Percentiles rank a stretch among this genome's conserved stretches.
phyloP scores from a whole-genome alignment of 2,113 vertebrate genomes.

The Rhabdornis inornatus region DNA sequence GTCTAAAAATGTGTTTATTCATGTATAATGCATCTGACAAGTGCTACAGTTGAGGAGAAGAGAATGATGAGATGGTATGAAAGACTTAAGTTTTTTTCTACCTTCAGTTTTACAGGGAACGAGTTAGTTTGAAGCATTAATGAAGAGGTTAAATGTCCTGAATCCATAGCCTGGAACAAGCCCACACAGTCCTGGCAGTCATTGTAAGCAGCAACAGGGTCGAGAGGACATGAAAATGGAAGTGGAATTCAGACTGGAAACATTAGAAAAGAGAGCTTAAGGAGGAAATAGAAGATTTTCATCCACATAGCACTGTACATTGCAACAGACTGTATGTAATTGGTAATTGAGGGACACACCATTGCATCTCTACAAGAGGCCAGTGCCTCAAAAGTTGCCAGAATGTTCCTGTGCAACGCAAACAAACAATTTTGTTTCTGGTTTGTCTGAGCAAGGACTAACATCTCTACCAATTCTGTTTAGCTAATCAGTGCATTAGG shows the following conservation, averaged over 20 bases:
- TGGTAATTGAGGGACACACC: not conserved
- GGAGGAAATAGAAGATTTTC: not conserved
- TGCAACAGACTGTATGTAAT: not conserved
- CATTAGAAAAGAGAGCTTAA: not conserved
- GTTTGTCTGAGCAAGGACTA: not conserved
- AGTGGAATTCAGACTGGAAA: not conserved
- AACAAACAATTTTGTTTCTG: not conserved
- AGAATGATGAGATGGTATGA: slow-evolving; percentile 50
- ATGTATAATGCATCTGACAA: slow-evolving; percentile 63
- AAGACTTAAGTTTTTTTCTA: not conserved
- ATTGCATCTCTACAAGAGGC: not conserved
- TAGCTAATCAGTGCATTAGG: not conserved
- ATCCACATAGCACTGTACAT: not conserved
- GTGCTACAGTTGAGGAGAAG: slow-evolving; percentile 39
- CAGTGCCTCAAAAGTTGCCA: not conserved
- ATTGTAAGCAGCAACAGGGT: not conserved
- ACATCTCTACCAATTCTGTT: not conserved
- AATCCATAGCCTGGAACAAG: not conserved
- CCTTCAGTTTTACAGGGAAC: not conserved
- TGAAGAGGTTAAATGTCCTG: slow-evolving; percentile 22
- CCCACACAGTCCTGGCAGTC: not conserved
- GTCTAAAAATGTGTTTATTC: slow-evolving; percentile 67
- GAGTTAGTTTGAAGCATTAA: slow-evolving; percentile 30
- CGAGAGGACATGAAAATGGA: not conserved
- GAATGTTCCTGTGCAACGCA: not conserved